These are phyloP conservation scores for Mobula birostris DNA, from an alignment of 2,113 vertebrate species.

Conservation along the genomic window DNA sequence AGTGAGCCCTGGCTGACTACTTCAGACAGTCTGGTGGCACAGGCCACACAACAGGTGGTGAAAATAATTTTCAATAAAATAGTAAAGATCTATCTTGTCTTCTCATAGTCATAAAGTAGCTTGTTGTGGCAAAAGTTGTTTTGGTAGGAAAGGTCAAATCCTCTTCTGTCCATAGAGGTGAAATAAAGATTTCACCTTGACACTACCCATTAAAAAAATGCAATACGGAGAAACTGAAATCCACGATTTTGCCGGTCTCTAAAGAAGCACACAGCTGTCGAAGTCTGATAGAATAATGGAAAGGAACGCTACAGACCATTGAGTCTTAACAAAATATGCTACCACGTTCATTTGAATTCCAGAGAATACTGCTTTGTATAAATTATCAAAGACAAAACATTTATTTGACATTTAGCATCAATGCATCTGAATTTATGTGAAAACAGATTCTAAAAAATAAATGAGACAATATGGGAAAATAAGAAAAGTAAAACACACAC, in stretches of 20 bases:
- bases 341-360: background rate
- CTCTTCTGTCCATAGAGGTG: background rate
- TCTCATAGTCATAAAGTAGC: constrained; percentile 60
- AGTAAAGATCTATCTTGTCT: constrained; percentile 48
- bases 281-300: background rate
- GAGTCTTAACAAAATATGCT: constrained; percentile 10
- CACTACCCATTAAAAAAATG: background rate
- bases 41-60: constrained; percentile 36
- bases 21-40: background rate
- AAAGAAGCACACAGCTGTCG: constrained; percentile 22
- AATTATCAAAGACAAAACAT: background rate
- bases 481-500: background rate
- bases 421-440: background rate
- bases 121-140: background rate
- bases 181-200: background rate
- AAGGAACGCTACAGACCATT: constrained; percentile 11
- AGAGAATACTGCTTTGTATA: constrained; percentile 12
- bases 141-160: background rate
- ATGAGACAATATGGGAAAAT: constrained; percentile 23
- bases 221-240: background rate
- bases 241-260: background rate
- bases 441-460: constrained; percentile 2
- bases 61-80: constrained; percentile 39
- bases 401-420: constrained; percentile 32
- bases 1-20: background rate